Evolutionary conservation across 2,113 vertebrate species (phyloP), one percentile per base, ranked within the genome.

Genomic region (Eulacestoma nigropectus): DNA sequence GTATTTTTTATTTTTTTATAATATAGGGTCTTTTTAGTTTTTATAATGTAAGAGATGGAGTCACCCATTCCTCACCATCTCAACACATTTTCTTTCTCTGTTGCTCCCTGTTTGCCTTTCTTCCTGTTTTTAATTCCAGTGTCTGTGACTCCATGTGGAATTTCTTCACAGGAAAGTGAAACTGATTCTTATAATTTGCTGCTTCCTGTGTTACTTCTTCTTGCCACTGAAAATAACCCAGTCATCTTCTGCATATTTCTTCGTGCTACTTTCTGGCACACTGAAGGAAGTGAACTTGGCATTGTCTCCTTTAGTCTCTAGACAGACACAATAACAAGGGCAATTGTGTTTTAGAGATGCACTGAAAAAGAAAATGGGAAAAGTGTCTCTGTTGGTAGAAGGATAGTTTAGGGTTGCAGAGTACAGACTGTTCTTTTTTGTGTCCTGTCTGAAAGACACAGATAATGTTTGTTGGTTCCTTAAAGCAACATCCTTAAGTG

Each of bases 161-260:
- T 95, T 89, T 90, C 55, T 86, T 90, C 16, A 70, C 42, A 55
- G 52, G 69, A 96, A 82, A 77, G 82, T 67, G 83, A 96, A 97
- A 93, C 72, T 46, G n/a, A 52, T 90, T 90, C 20, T 92, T 39
- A 3, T 6, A 37, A 77, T 84, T 93, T 83, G n/a, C 47, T 82
- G 47, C 59, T 95, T 84, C 83, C 95, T 88, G 44, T 84, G 60
- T 64, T 92, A 55, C 44, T 88, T 74, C n/a, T 83, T 91, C 44
- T 93, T 90, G 70, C 9, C 59, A 47, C 68, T 75, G 59, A 81
- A 94, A 94, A 75, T 90, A 88, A 63, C 56, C 10, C 13, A 1
- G 4, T 87, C 19, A 46, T 90, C 55, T n/a, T 84, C 52, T 77
- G 52, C 68, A 53, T 11, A 50, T 88, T 85, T 83, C 35, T 59